These are phyloP conservation scores for Crotalus horridus DNA, from an alignment of 2,113 vertebrate species.

Conservation along the genomic window DNA sequence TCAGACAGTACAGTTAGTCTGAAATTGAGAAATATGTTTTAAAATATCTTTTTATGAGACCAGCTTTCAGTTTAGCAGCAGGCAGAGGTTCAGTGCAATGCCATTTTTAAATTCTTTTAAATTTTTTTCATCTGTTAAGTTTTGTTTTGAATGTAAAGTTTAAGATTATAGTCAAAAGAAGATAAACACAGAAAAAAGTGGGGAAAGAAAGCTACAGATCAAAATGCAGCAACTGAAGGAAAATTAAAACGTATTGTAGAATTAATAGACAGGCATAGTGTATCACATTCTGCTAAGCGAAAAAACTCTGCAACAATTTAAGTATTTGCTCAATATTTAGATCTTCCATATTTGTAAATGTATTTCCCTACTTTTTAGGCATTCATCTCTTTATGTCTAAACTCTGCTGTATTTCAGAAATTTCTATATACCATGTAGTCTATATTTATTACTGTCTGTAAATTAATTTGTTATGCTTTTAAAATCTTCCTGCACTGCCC, in stretches of 20 bases:
- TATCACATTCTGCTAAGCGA: neutral
- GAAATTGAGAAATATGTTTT: conserved; percentile 65
- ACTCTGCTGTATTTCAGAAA: neutral
- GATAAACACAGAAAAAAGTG: neutral
- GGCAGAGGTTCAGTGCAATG: conserved; percentile 61
- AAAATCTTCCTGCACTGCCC: neutral
- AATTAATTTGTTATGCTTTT: neutral
- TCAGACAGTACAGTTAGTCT: conserved; percentile 65
- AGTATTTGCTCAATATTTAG: neutral
- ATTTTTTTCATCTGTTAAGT: conserved; percentile 31
- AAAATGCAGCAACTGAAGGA: conserved; percentile 45
- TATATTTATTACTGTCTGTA: neutral
- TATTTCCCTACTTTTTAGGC: neutral
- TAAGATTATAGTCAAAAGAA: conserved; percentile 40
- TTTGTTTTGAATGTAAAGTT: conserved; percentile 53
- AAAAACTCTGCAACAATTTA: neutral
- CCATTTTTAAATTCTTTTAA: conserved; percentile 58
- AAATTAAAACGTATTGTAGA: conserved; percentile 41
- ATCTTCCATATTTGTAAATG: neutral
- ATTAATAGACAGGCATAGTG: conserved; percentile 16
- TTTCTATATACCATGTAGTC: neutral
- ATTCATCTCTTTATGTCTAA: neutral
- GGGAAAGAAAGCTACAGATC: conserved; percentile 38
- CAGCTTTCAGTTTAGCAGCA: conserved; percentile 63
- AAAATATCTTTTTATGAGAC: conserved; percentile 66